These are phyloP conservation scores for Beris chalybata DNA, from an alignment of 2,888 invertebrate species.

Conservation along the genomic window DNA sequence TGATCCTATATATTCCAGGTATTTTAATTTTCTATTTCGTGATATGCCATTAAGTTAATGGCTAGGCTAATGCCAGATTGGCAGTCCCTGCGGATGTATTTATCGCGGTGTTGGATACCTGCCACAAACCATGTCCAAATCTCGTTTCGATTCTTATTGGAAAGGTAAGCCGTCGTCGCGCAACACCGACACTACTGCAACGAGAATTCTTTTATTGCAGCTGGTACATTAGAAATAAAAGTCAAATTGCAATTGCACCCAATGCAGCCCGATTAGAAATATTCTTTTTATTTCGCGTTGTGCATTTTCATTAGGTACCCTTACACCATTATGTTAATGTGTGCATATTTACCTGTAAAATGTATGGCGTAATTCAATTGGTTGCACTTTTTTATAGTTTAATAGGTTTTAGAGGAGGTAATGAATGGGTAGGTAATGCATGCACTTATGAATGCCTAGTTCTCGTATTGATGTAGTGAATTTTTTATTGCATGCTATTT, in stretches of 20 bases:
- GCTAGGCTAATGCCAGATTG: slow-evolving; percentile 6
- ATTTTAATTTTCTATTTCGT: slow-evolving; percentile 22
- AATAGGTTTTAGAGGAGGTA: slow-evolving; percentile 29
- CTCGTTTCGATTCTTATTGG: too few species aligned
- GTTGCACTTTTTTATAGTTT: slow-evolving; percentile 28
- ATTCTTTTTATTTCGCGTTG: slow-evolving; percentile 3
- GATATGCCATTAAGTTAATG: slow-evolving; percentile 35
- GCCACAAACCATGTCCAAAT: not conserved
- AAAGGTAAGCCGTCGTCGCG: too few species aligned
- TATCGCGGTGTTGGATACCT: slow-evolving; percentile 1
- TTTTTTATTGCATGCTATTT: slow-evolving; percentile 27
- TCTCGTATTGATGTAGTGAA: slow-evolving; percentile 10
- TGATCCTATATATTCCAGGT: too few species aligned
- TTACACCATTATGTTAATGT: slow-evolving; percentile 29
- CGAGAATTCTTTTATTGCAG: slow-evolving; percentile 5
- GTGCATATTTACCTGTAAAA: not conserved
- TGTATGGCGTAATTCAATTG: slow-evolving; percentile 25
- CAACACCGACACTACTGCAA: too few species aligned
- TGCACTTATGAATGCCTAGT: slow-evolving; percentile 20
- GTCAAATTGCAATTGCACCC: slow-evolving; percentile 28
- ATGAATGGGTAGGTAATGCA: slow-evolving; percentile 15
- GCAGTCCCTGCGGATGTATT: not conserved
- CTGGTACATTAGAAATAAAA: slow-evolving; percentile 14
- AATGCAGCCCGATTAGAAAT: slow-evolving; percentile 15
- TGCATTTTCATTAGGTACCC: not conserved